phyloP scores from a whole-genome alignment of 2,888 invertebrate species.

The Neoaliturus tenellus region DNA sequence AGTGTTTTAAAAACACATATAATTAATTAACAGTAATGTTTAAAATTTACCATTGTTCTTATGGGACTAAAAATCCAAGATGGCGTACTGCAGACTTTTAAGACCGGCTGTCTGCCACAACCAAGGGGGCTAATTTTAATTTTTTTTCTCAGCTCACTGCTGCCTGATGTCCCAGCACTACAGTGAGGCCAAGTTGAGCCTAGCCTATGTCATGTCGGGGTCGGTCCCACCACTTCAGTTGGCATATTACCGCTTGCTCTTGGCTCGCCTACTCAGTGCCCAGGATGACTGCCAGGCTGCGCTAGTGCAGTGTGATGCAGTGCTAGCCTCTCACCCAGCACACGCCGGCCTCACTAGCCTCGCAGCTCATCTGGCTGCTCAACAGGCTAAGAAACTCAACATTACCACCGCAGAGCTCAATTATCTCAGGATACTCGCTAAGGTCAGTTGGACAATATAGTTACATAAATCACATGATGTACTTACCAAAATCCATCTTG shows the following conservation, averaged over 20 bases:
- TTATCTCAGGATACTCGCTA: neutral
- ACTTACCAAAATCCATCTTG: too few relatives aligned
- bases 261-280: slow-evolving; percentile 7
- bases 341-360: neutral
- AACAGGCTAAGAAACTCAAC: neutral
- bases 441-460: too few relatives aligned
- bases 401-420: neutral
- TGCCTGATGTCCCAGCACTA: neutral
- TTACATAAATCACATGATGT: too few relatives aligned
- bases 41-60: too few relatives aligned
- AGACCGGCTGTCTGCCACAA: too few relatives aligned
- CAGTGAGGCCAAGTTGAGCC: slow-evolving; percentile 31
- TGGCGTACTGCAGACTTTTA: too few relatives aligned
- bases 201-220: slow-evolving; percentile 13
- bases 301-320: slow-evolving; percentile 23
- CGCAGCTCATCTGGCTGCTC: neutral
- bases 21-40: too few relatives aligned
- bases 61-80: too few relatives aligned
- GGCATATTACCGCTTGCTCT: slow-evolving; percentile 8
- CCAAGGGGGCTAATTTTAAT: too few relatives aligned
- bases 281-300: slow-evolving; percentile 18
- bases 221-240: neutral
- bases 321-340: neutral
- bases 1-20: too few relatives aligned
- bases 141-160: slow-evolving; percentile 31